Conservation (phyloP, 2,888 invertebrate species). For the Galeruca laticollis region DNA sequence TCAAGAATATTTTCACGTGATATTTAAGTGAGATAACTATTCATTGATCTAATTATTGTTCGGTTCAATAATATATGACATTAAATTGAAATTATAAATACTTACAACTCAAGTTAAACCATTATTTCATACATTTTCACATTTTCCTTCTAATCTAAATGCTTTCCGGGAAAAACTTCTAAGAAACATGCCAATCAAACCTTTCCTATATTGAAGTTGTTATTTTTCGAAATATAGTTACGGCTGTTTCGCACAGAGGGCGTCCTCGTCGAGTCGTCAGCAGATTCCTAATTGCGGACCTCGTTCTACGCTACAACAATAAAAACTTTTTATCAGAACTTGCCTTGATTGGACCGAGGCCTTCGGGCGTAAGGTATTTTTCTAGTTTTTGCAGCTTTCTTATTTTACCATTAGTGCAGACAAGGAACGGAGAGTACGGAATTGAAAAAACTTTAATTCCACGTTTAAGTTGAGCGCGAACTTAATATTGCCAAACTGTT, state of each 20-base stretch:
- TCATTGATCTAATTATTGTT: too few species aligned
- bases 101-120: too few species aligned
- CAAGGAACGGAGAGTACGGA: conserved; percentile 24
- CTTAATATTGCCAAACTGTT: not conserved
- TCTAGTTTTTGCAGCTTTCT: conserved; percentile 26
- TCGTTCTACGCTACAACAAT: conserved; percentile 57
- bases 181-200: not conserved
- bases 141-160: too few species aligned
- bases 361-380: conserved; percentile 46
- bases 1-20: too few species aligned
- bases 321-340: conserved; percentile 56
- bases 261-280: conserved; percentile 43
- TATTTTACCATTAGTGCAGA: conserved; percentile 30
- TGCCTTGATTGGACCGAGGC: conserved; percentile 59
- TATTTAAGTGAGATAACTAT: too few species aligned
- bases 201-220: conserved; percentile 36
- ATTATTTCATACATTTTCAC: too few species aligned
- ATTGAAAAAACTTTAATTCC: conserved; percentile 19
- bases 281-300: conserved; percentile 54
- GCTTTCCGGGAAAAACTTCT: not conserved
- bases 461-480: conserved; percentile 10
- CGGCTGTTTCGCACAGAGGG: conserved; percentile 46
- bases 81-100: too few species aligned
- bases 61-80: too few species aligned
- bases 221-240: conserved; percentile 45